phyloP scores from a whole-genome alignment of 1,140 invertebrate genomes.

The Cotesia chilonis region DNA sequence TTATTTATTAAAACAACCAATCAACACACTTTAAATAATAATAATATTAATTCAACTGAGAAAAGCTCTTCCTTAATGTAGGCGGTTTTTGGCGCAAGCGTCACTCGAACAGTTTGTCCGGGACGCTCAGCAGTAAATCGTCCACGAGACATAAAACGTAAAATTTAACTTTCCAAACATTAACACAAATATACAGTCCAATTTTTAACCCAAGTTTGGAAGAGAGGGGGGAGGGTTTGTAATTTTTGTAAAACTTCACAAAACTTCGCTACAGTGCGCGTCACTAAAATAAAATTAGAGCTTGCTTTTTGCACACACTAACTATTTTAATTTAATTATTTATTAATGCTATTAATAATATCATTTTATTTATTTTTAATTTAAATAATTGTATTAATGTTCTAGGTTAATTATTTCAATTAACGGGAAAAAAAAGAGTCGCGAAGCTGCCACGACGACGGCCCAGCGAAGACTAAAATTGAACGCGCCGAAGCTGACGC shows the following conservation, averaged over 20 bases:
- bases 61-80: not conserved
- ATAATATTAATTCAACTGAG: not conserved
- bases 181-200: not conserved
- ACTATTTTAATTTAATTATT: too few relatives aligned
- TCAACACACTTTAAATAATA: slow-evolving; percentile 4
- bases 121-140: slow-evolving; percentile 23
- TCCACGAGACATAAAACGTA: slow-evolving; percentile 33
- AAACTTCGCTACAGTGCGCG: too few relatives aligned
- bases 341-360: too few relatives aligned
- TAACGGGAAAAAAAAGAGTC: slow-evolving; percentile 38
- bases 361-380: not conserved
- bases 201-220: too few relatives aligned
- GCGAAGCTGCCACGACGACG: slow-evolving; percentile 55
- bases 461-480: slow-evolving; percentile 59
- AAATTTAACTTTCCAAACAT: not conserved
- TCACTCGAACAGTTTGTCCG: slow-evolving; percentile 32
- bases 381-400: not conserved
- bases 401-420: not conserved
- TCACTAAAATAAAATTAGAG: too few relatives aligned
- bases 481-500: slow-evolving; percentile 52
- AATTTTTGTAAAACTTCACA: too few relatives aligned
- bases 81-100: slow-evolving; percentile 24
- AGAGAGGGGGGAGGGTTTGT: too few relatives aligned
- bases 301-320: too few relatives aligned
- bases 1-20: slow-evolving; percentile 1